Conservation (phyloP, 2,888 invertebrate species). For the Lumbricus terrestris region DNA sequence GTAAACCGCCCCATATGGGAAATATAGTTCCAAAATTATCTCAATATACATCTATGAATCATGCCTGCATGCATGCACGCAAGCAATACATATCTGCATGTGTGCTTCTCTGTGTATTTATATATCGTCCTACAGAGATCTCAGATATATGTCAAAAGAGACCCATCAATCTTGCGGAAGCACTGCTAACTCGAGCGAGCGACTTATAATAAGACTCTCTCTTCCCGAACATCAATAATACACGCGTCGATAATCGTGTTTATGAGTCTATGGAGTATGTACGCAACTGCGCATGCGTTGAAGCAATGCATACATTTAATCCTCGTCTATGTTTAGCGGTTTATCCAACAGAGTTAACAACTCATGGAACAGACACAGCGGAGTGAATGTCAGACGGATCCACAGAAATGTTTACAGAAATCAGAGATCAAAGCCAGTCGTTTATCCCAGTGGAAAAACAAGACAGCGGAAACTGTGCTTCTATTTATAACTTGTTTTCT, state of each 20-base stretch:
- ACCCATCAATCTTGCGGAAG: neutral
- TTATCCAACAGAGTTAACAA: neutral
- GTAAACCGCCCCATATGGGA: too few species aligned
- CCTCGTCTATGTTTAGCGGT: neutral
- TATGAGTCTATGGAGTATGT: neutral
- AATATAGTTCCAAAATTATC: too few species aligned
- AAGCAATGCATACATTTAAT: neutral
- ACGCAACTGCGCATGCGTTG: too few species aligned
- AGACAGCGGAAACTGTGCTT: neutral
- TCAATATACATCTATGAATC: too few species aligned
- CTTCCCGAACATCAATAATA: neutral
- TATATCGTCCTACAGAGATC: too few species aligned
- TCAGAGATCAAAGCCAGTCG: neutral
- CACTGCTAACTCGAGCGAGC: neutral
- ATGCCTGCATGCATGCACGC: neutral
- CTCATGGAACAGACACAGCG: neutral
- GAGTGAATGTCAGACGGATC: neutral
- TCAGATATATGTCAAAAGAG: neutral
- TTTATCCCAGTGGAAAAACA: neutral
- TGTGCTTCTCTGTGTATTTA: too few species aligned
- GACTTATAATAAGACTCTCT: neutral
- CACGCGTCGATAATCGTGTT: neutral
- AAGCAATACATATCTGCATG: neutral
- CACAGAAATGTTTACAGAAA: neutral
- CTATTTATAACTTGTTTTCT: too few species aligned